phyloP scores from a whole-genome alignment of 2,888 invertebrate species.

The Meandrusa payeni region DNA sequence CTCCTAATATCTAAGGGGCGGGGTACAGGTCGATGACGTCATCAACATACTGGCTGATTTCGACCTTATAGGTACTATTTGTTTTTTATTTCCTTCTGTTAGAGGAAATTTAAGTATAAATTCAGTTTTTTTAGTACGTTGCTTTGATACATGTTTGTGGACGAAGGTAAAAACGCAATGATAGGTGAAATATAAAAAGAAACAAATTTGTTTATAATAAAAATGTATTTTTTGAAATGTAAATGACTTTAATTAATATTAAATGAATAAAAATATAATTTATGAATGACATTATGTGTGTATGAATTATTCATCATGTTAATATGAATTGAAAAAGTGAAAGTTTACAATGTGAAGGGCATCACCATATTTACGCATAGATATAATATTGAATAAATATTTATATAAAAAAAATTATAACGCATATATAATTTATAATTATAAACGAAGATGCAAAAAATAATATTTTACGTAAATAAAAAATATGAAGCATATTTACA shows the following conservation, averaged over 20 bases:
- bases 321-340: slow-evolving; percentile 34
- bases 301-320: slow-evolving; percentile 50
- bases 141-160: too few relatives aligned
- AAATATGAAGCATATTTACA: slow-evolving; percentile 72
- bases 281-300: slow-evolving; percentile 43
- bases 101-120: too few relatives aligned
- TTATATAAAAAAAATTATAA: slow-evolving; percentile 27
- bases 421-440: slow-evolving; percentile 22
- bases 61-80: too few relatives aligned
- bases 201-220: not conserved
- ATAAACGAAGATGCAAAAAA: slow-evolving; percentile 59
- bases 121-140: too few relatives aligned
- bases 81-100: too few relatives aligned
- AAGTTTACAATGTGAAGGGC: slow-evolving; percentile 40
- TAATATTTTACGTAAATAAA: slow-evolving; percentile 65
- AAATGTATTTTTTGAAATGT: slow-evolving; percentile 18
- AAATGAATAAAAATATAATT: slow-evolving; percentile 25
- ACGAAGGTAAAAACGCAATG: too few relatives aligned
- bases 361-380: slow-evolving; percentile 35
- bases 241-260: slow-evolving; percentile 21
- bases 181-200: too few relatives aligned
- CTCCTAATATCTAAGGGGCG: too few relatives aligned
- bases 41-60: too few relatives aligned
- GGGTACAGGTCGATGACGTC: too few relatives aligned
- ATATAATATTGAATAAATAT: slow-evolving; percentile 26